A percentile compares a stretch with the other conserved stretches of the same genome.
phyloP scores from a whole-genome alignment of 2,797 vertebrate species.

The Liasis olivaceus region DNA sequence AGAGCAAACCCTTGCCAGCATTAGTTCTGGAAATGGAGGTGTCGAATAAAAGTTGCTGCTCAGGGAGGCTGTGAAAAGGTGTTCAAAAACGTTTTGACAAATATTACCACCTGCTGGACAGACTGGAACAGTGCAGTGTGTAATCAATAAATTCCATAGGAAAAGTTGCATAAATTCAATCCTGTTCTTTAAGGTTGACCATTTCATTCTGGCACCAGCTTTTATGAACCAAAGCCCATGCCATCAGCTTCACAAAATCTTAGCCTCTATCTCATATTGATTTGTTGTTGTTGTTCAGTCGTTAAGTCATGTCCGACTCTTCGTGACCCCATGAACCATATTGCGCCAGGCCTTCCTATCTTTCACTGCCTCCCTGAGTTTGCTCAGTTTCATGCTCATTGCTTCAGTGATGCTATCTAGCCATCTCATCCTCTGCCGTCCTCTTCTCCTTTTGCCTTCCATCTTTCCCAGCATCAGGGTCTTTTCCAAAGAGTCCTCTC shows the following conservation, averaged over 20 bases:
- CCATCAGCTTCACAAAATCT: neutral
- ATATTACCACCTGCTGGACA: slow-evolving; percentile 63
- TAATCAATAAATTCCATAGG: accelerated
- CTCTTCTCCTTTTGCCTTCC: too few relatives aligned
- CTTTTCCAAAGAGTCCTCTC: too few relatives aligned
- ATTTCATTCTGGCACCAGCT: neutral
- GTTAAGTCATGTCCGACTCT: too few relatives aligned
- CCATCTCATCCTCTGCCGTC: too few relatives aligned
- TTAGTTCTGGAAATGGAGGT: neutral
- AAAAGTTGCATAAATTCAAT: neutral
- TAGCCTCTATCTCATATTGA: neutral
- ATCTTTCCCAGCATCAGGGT: too few relatives aligned
- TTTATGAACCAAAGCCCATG: neutral
- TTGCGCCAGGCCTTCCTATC: too few relatives aligned
- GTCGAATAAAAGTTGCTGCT: accelerated
- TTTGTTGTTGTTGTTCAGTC: too few relatives aligned
- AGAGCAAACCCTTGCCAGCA: neutral
- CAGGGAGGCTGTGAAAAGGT: accelerated
- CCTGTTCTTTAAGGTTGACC: neutral
- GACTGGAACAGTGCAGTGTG: neutral
- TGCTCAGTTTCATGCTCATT: too few relatives aligned
- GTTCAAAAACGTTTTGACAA: slow-evolving; percentile 56
- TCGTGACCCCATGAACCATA: too few relatives aligned
- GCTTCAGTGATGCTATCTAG: too few relatives aligned
- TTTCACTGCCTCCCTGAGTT: too few relatives aligned